A percentile compares a stretch with the other conserved stretches of the same genome.
phyloP scores from a whole-genome alignment of 2,113 vertebrate genomes.

The Cariama cristata region DNA sequence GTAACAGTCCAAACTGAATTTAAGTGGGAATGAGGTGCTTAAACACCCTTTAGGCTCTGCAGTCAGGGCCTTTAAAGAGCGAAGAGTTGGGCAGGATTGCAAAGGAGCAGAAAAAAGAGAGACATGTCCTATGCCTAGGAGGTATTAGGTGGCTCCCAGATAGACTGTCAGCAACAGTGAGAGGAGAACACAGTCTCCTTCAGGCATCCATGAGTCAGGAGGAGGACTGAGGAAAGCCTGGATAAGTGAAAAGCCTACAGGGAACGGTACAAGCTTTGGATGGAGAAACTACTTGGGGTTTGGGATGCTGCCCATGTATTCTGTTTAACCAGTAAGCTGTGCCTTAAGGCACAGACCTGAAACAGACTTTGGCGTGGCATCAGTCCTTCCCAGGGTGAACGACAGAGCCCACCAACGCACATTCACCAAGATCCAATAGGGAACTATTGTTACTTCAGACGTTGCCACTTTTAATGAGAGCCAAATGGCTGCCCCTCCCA shows the following conservation, averaged over 20 bases:
- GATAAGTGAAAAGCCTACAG: neutral
- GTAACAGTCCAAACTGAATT: neutral
- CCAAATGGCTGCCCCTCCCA: neutral
- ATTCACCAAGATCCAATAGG: neutral
- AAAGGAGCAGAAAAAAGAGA: neutral
- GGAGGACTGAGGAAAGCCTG: neutral
- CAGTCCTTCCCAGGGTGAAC: neutral
- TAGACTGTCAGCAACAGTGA: neutral
- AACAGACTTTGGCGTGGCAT: neutral
- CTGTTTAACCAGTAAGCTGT: neutral
- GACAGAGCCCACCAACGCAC: neutral
- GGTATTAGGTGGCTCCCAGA: neutral
- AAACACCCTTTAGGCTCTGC: neutral
- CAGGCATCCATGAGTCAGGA: neutral
- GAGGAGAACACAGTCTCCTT: neutral
- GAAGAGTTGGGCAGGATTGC: neutral
- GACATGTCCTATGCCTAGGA: accelerated
- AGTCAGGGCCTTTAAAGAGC: accelerated
- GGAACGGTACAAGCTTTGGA: neutral
- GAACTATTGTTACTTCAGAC: neutral
- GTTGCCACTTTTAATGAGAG: neutral
- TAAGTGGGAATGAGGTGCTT: neutral
- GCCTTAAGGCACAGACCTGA: neutral
- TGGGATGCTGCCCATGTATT: neutral
- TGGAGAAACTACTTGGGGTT: neutral